phyloP scores from a whole-genome alignment of 2,888 invertebrate genomes.

The Rhorus exstirpatorius region DNA sequence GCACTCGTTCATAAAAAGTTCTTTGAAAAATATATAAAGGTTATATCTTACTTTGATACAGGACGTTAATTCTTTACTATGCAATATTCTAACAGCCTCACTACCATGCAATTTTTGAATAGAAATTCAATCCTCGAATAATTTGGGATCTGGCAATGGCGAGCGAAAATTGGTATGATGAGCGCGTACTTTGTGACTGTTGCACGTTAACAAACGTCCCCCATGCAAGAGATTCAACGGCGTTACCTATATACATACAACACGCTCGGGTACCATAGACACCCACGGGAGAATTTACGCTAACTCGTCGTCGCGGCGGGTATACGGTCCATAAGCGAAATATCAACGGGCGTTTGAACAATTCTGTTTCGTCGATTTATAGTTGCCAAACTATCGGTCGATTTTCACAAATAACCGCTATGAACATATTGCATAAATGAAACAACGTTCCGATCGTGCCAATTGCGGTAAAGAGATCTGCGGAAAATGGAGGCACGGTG shows the following conservation, averaged over 20 bases:
- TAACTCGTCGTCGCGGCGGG: conserved; percentile 57
- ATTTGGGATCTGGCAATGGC: conserved; percentile 28
- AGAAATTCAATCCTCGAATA: conserved; percentile 41
- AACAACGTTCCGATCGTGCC: not conserved
- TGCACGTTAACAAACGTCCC: conserved; percentile 60
- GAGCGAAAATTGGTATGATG: conserved; percentile 56
- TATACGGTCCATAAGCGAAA: conserved; percentile 58
- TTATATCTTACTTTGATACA: not conserved
- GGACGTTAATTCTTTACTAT: conserved; percentile 9
- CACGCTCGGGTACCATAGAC: conserved; percentile 64
- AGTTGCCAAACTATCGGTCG: conserved; percentile 45
- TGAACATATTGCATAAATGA: conserved; percentile 66
- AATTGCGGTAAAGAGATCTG: conserved; percentile 14
- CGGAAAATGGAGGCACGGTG: not conserved
- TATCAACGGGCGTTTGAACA: conserved; percentile 63
- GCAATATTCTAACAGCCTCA: conserved; percentile 15
- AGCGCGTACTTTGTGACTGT: conserved; percentile 48
- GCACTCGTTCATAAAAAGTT: not conserved
- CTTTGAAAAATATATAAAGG: not conserved
- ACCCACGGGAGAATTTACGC: conserved; percentile 64
- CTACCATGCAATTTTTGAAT: conserved; percentile 9
- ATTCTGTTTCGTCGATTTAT: conserved; percentile 67
- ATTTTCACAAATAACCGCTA: conserved; percentile 74
- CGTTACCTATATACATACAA: conserved; percentile 22
- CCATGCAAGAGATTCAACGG: conserved; percentile 54